Evolutionary conservation across 2,888 invertebrate species (phyloP), one percentile per base, ranked within the genome.

Genomic region (Mythimna vitellina): DNA sequence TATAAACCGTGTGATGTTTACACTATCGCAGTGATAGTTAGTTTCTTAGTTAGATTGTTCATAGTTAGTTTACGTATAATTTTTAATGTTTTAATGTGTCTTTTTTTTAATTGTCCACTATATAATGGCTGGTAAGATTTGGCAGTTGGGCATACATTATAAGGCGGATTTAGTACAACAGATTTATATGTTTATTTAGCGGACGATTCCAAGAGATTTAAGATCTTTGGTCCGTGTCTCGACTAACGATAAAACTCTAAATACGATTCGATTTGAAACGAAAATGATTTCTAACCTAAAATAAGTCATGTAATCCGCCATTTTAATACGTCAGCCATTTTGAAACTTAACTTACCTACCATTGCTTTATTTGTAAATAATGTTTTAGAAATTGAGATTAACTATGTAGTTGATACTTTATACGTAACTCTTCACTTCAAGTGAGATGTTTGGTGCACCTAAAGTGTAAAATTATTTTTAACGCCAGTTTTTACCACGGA

Each of bases 21-120:
- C 90, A 93, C 95, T 80, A 85, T 93, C 84, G 92, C 94, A 92
- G 93, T 95, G 93, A 91, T 95, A 92, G 87, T 92, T 89, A 91
- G 93, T 91, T 83, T 94, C 86, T 83, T 94, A 90, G 78, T 94
- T 90, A 93, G 92, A 89, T 89, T 92, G 87, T 90, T 93, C 81
- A 87, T 95, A 88, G 90, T 93, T 88, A 93, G 88, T 86, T 76
- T 94, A 88, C 84, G 85, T 88, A 81, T 92, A 88, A 84, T 93
- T 91, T 93, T 90, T 89, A 92, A 92, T 86, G 83, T 91, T 90
- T 89, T 91, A 87, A 84, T 88, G 87, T 88, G 86, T 87, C 88
- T 83, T 83, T 83, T 86, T 81, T 83, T 86, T 81, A 83, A 72
- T 85, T 82, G 78, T 83, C 83, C 81, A 80, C 78, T 80, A 66